Conservation (phyloP, 2,797 vertebrate genomes). For the Tokudaia muenninki region DNA sequence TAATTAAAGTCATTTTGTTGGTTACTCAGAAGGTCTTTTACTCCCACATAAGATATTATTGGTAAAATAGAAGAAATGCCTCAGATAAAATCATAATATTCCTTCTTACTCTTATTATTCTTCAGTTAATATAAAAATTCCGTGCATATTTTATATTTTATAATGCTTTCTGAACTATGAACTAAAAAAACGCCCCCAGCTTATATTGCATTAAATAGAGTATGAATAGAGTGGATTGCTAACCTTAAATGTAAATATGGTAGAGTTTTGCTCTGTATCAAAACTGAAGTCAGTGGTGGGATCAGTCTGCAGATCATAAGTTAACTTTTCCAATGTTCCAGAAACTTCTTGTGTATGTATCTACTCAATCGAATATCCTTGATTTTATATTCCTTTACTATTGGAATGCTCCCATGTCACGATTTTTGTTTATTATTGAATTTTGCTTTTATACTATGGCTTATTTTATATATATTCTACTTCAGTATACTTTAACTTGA, state of each 20-base stretch:
- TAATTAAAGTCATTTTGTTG: slow-evolving; percentile 32
- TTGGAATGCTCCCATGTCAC: background rate
- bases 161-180: background rate
- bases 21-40: slow-evolving; percentile 1
- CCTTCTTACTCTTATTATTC: background rate
- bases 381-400: background rate
- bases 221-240: background rate
- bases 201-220: background rate
- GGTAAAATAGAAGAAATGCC: background rate
- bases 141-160: background rate
- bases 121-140: background rate
- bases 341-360: accelerated
- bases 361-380: background rate
- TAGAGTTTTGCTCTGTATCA: background rate
- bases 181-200: background rate
- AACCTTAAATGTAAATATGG: background rate
- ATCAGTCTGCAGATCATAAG: background rate
- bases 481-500: background rate
- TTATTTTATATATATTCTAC: background rate
- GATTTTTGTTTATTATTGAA: background rate
- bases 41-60: background rate
- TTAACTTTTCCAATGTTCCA: accelerated
- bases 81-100: background rate
- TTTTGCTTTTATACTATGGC: background rate
- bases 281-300: background rate